These are phyloP conservation scores for Dinoponera quadriceps DNA, from an alignment of 1,140 invertebrate species.

Conservation along the genomic window DNA sequence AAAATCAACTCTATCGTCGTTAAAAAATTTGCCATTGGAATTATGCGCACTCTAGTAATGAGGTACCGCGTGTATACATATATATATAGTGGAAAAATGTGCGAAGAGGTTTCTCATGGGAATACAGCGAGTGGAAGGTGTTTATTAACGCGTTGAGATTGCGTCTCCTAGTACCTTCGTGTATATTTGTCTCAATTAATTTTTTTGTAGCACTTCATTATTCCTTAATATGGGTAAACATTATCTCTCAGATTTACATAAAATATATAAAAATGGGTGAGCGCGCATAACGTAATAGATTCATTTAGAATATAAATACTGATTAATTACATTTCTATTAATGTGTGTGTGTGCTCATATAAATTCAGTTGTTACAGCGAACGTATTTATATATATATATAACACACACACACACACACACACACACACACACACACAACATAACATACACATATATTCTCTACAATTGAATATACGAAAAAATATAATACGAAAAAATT, in stretches of 20 bases:
- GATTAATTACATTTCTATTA: neutral
- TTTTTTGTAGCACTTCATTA: conserved; percentile 42
- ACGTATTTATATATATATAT: conserved; percentile 7
- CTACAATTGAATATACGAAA: no score
- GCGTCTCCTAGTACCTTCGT: conserved; percentile 24
- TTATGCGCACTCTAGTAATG: conserved; percentile 7
- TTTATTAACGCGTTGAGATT: conserved; percentile 50
- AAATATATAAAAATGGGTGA: conserved; percentile 23
- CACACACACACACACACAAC: no score
- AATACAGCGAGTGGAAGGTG: conserved; percentile 13
- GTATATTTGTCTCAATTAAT: conserved; percentile 53
- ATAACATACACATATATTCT: no score
- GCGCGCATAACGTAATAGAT: conserved; percentile 30
- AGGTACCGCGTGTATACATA: conserved; percentile 3
- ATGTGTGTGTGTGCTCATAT: neutral
- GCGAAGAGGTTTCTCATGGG: conserved; percentile 1
- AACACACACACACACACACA: no score
- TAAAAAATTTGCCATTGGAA: conserved; percentile 25
- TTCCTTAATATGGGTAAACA: conserved; percentile 20
- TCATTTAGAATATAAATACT: conserved; percentile 23
- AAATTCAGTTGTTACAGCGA: neutral
- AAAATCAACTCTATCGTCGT: conserved; percentile 4
- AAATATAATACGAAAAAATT: no score
- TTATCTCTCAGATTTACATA: conserved; percentile 31
- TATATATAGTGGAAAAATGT: neutral